phyloP scores from a whole-genome alignment of 2,113 vertebrate genomes.

The Percina caprodes region DNA sequence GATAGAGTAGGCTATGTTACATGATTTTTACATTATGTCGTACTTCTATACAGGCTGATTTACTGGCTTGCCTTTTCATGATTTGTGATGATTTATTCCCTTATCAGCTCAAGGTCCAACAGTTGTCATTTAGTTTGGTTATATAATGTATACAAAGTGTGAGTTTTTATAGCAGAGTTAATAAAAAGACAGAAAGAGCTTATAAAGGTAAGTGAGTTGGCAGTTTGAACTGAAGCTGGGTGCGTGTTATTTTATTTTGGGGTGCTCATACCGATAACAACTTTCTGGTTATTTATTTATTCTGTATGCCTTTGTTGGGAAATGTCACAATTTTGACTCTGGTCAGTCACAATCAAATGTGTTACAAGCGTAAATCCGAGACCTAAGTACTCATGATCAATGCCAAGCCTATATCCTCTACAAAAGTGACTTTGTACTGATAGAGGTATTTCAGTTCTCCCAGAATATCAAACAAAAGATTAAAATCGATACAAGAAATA shows the following conservation, averaged over 20 bases:
- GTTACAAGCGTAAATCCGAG: not conserved
- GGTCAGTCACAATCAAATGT: conserved; percentile 5
- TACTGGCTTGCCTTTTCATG: not conserved
- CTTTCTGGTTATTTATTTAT: not conserved
- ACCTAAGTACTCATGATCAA: not conserved
- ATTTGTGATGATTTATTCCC: not conserved
- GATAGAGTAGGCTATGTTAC: not conserved
- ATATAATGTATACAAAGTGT: not conserved
- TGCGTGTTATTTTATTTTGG: not conserved
- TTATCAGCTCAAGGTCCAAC: conserved; percentile 28
- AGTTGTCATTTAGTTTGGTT: conserved; percentile 21
- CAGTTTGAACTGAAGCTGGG: conserved; percentile 12
- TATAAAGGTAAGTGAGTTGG: not conserved
- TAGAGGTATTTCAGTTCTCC: conserved; percentile 15
- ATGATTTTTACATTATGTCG: not conserved
- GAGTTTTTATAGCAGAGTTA: not conserved
- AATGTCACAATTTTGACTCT: not conserved
- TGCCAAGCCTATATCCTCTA: not conserved
- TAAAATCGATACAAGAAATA: conserved; percentile 19
- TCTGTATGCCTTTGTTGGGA: not conserved
- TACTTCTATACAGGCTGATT: not conserved
- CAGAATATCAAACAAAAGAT: conserved; percentile 32
- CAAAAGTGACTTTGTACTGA: not conserved
- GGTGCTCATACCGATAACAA: not conserved
- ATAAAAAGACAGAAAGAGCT: not conserved